Conservation (phyloP, 2,113 vertebrate species). For the Colinus virginianus region DNA sequence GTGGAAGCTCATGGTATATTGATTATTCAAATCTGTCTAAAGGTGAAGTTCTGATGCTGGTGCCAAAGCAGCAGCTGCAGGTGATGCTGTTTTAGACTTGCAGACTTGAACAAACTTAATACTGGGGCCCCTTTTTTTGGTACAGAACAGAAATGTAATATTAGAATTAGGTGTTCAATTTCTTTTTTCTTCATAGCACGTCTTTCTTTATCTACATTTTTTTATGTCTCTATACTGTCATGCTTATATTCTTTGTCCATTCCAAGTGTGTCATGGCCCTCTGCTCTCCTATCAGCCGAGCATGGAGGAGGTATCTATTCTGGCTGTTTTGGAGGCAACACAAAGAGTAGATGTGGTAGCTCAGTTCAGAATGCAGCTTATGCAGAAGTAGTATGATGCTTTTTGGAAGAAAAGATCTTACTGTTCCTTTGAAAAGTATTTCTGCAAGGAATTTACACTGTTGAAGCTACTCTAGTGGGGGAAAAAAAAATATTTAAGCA, state of each 20-base stretch:
- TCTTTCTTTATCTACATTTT: background rate
- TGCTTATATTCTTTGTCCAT: background rate
- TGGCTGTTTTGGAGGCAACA: background rate
- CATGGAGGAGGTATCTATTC: background rate
- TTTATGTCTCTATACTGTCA: background rate
- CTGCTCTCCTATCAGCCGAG: background rate
- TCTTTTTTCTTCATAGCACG: background rate
- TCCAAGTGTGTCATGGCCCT: background rate
- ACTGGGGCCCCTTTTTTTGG: background rate
- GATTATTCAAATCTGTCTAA: slow-evolving; percentile 2
- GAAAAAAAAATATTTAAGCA: background rate
- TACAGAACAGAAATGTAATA: background rate
- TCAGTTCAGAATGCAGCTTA: background rate
- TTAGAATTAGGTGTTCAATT: background rate
- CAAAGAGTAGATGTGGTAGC: background rate
- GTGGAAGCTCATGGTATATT: background rate
- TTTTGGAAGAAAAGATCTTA: background rate
- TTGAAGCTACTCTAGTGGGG: background rate
- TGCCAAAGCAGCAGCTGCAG: background rate
- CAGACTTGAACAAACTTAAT: slow-evolving; percentile 1
- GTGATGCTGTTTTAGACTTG: background rate
- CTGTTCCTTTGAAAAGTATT: background rate
- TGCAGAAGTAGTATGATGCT: background rate
- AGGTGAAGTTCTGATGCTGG: background rate
- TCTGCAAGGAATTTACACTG: background rate